These are phyloP conservation scores for Peromyscus aztecus DNA, from an alignment of 2,797 vertebrate species.

Conservation along the genomic window DNA sequence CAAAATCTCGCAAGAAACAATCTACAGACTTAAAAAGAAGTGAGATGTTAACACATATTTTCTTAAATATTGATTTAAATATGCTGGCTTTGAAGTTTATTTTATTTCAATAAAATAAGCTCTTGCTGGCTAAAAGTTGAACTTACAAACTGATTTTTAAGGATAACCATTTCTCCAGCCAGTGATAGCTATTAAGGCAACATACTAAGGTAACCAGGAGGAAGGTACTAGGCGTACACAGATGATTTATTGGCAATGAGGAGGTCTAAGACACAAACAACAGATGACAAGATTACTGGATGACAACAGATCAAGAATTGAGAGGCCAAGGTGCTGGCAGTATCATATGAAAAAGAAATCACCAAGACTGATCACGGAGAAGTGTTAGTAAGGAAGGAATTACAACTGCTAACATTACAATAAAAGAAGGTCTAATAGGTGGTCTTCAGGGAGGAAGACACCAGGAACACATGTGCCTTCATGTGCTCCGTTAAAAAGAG, in stretches of 20 bases:
- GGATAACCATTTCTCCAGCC: not conserved
- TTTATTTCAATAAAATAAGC: conserved; percentile 61
- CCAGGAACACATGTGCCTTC: not conserved
- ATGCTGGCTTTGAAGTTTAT: conserved; percentile 53
- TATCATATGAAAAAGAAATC: not conserved
- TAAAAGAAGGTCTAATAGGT: not conserved
- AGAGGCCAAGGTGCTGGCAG: not conserved
- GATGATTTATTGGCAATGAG: not conserved
- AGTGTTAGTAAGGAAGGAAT: not conserved
- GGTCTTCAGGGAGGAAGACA: not conserved
- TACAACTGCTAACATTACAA: conserved; percentile 8
- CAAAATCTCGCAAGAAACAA: conserved; percentile 95
- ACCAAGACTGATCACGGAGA: not conserved
- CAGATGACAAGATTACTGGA: not conserved
- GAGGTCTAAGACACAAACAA: not conserved
- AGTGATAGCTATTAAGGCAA: not conserved
- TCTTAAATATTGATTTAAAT: conserved; percentile 66
- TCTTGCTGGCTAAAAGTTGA: conserved; percentile 31
- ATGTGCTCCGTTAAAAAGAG: not conserved
- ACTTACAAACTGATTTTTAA: conserved; percentile 37
- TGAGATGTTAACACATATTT: conserved; percentile 65
- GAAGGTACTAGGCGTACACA: not conserved
- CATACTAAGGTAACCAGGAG: not conserved
- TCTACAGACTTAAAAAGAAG: conserved; percentile 92
- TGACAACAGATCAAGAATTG: not conserved